A percentile compares a stretch with the other conserved stretches of the same genome.
Evolutionary conservation across 2,888 invertebrate species (phyloP).

Genomic region (Palloptera scutellata): DNA sequence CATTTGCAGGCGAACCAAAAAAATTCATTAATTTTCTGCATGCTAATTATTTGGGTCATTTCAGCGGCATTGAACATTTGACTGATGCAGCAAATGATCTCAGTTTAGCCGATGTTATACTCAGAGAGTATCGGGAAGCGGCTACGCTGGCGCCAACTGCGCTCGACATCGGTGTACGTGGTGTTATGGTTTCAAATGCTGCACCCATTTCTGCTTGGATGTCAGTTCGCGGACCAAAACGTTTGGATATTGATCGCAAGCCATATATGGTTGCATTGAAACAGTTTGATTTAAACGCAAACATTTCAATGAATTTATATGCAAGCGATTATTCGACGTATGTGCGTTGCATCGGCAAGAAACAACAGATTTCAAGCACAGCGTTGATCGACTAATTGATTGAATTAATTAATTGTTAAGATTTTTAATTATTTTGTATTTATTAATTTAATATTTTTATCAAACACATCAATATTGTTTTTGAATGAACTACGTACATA

Average conservation of each 20-base stretch:
- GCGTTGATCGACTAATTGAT: too few species aligned
- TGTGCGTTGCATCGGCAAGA: conserved; percentile 5
- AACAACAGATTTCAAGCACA: too few species aligned
- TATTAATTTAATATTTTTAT: background rate
- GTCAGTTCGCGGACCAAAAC: conserved; percentile 70
- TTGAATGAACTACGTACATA: background rate
- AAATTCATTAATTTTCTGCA: conserved; percentile 75
- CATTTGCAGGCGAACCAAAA: conserved; percentile 73
- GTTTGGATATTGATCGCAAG: conserved; percentile 26
- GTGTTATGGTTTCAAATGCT: conserved; percentile 76
- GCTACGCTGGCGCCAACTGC: conserved; percentile 64
- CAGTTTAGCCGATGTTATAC: conserved; percentile 75
- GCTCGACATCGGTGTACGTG: conserved; percentile 71
- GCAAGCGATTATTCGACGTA: conserved; percentile 34
- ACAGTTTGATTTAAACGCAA: conserved; percentile 26
- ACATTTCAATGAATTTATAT: conserved; percentile 33
- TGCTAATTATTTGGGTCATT: conserved; percentile 80
- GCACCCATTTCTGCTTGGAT: conserved; percentile 77
- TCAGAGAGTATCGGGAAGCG: conserved; percentile 71
- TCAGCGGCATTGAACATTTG: conserved; percentile 71
- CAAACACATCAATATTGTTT: background rate
- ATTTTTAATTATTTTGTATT: background rate
- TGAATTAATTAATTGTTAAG: too few species aligned
- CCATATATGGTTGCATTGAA: background rate
- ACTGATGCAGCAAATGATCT: conserved; percentile 72